Evolutionary conservation across 2,113 vertebrate genomes (phyloP), one percentile per base, ranked within the genome.

Genomic region (Hippocampus mohnikei): DNA sequence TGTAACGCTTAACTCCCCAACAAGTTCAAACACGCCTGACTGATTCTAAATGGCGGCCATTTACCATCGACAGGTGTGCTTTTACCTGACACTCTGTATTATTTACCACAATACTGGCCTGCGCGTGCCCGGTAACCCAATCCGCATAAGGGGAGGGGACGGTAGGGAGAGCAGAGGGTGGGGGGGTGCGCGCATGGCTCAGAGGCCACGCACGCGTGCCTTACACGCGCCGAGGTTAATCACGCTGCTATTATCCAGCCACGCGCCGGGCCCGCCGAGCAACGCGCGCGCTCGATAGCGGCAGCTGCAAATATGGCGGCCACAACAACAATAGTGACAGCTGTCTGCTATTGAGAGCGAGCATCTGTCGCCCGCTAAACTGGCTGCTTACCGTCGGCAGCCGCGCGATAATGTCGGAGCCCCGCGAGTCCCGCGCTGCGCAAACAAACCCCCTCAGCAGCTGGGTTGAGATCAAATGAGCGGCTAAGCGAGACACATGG

Each of bases 141-240:
- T 91, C 91, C 84, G 3, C 46, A 23, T 8, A 67, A 33, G 52
- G 27, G 44, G 67, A 44, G 58, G 8, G 40, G 23, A 10, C 20
- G 20, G 16, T 29, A 9, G 16, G 59, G 29, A 33, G 29, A 33
- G 29, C 29, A 33, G 60, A 15, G 13, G 66, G 2, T 66, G 25
- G 33, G 18, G 7, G 52, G 0, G 72, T 20, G 60, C 81, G 70
- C 65, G 82, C 75, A 80, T 72, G 72, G 79, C 80, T 78, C 69
- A 79, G 81, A 76, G 81, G 74, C 58, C 74, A 15, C 55, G 65
- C 78, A 44, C 41, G 62, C 41, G 62, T 75, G 66, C 88, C 82
- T 91, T 90, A 93, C 90, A 90, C 91, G 91, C 91, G 91, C 90
- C 89, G 82, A 84, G 89, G 86, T 92, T 93, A 93, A 93, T 93